A percentile compares a stretch with the other conserved stretches of the same genome.
Evolutionary conservation across 2,113 vertebrate genomes (phyloP).

Genomic region (Gasterosteus aculeatus): DNA sequence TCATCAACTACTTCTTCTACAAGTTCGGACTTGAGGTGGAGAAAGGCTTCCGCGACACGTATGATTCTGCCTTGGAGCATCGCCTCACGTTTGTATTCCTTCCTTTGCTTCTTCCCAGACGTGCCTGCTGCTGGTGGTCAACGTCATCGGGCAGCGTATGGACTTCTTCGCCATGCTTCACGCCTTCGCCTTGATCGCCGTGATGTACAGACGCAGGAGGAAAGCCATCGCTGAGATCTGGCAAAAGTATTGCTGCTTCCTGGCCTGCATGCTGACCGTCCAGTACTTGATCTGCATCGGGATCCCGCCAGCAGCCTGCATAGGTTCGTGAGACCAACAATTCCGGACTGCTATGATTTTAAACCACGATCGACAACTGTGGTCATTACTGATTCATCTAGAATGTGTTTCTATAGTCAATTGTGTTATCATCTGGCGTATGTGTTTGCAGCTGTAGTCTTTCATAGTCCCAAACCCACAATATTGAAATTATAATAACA

Average conservation of each 20-base stretch:
- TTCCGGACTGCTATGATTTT: background rate
- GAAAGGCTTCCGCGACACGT: background rate
- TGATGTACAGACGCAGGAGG: slow-evolving; percentile 91
- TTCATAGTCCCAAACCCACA: background rate
- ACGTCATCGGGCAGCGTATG: slow-evolving; percentile 97
- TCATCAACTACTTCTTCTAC: slow-evolving; percentile 99
- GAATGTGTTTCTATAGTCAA: background rate
- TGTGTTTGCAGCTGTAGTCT: background rate
- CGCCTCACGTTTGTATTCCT: background rate
- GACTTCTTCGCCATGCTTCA: slow-evolving; percentile 98
- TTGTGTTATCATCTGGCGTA: background rate
- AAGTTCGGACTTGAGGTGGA: slow-evolving; percentile 97
- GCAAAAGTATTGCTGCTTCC: slow-evolving; percentile 98
- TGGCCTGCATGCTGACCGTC: slow-evolving; percentile 91
- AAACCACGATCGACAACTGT: background rate
- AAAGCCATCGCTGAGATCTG: slow-evolving; percentile 96
- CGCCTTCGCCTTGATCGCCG: slow-evolving; percentile 89
- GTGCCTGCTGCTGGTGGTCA: slow-evolving; percentile 94
- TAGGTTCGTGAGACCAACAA: slow-evolving; percentile 77
- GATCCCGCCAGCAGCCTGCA: slow-evolving; percentile 93
- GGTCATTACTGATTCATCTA: background rate
- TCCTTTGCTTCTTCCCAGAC: slow-evolving; percentile 79
- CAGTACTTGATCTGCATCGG: slow-evolving; percentile 98
- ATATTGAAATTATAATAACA: background rate
- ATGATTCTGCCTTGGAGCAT: background rate